Evolutionary conservation across 2,797 vertebrate genomes (phyloP).

Genomic region (Cossypha dichroa): DNA sequence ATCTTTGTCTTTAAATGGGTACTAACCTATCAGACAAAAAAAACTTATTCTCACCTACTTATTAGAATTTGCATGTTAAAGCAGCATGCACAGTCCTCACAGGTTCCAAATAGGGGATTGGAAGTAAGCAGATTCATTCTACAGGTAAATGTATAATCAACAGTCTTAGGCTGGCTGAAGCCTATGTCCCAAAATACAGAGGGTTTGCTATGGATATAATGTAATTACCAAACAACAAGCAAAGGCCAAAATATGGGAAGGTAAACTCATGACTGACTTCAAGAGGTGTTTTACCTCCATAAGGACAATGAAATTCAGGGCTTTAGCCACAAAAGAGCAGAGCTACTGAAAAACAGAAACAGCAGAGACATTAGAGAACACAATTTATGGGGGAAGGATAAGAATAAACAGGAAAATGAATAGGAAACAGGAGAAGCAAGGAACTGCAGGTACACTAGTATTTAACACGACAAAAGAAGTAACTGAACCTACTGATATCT

Average conservation of each 20-base stretch:
- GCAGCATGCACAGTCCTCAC: slow-evolving; percentile 45
- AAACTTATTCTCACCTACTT: slow-evolving; percentile 19
- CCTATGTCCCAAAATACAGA: slow-evolving; percentile 29
- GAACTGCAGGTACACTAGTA: background rate
- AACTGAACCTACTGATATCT: background rate
- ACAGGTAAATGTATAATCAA: slow-evolving; percentile 60
- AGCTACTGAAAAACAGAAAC: slow-evolving; percentile 29
- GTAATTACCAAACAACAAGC: slow-evolving; percentile 29
- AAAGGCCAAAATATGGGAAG: background rate
- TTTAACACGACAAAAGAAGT: background rate
- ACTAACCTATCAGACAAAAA: slow-evolving; percentile 34
- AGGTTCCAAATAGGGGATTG: slow-evolving; percentile 37
- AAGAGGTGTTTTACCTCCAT: background rate
- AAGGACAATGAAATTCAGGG: background rate
- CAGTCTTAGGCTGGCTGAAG: slow-evolving; percentile 44
- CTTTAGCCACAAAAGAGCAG: background rate
- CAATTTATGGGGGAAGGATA: background rate
- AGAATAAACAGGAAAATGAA: background rate
- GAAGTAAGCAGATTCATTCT: slow-evolving; percentile 28
- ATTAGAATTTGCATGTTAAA: slow-evolving; percentile 46
- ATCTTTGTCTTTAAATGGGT: slow-evolving; percentile 65
- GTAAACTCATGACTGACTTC: background rate
- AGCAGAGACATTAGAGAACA: background rate
- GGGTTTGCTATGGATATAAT: background rate
- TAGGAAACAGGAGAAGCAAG: background rate